A percentile compares a stretch with the other conserved stretches of the same genome.
Evolutionary conservation across 2,797 vertebrate species (phyloP).

Genomic region (Micromesistius poutassou): DNA sequence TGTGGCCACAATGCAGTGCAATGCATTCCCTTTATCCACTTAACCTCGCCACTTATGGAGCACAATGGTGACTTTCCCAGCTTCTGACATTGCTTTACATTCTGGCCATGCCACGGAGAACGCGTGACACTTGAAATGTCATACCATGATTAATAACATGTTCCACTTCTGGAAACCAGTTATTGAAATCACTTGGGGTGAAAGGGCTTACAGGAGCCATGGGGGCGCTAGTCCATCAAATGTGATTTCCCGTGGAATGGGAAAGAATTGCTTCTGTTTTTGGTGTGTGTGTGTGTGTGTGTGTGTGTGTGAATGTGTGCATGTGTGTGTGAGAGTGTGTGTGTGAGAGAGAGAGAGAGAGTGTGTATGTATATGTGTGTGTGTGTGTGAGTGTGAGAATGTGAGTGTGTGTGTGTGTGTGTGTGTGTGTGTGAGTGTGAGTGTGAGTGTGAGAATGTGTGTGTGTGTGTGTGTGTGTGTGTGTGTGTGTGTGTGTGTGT

Average conservation of each 20-base stretch:
- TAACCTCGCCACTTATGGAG: slow-evolving; percentile 32
- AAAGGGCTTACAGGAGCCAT: slow-evolving; percentile 38
- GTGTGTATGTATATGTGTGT: neutral
- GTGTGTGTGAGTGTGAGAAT: neutral
- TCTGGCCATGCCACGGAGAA: slow-evolving; percentile 3
- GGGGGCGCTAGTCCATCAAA: slow-evolving; percentile 54
- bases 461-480: too few species aligned
- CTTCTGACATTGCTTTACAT: slow-evolving; percentile 2
- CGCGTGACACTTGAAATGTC: slow-evolving; percentile 33
- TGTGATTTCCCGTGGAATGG: slow-evolving; percentile 38
- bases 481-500: too few species aligned
- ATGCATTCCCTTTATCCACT: slow-evolving; percentile 36
- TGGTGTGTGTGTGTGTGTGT: neutral
- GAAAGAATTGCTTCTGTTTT: slow-evolving; percentile 40
- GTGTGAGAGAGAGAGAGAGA: too few species aligned
- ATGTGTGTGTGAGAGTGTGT: too few species aligned
- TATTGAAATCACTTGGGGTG: slow-evolving; percentile 29
- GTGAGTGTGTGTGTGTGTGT: slow-evolving; percentile 8
- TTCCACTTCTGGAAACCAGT: slow-evolving; percentile 33
- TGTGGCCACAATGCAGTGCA: slow-evolving; percentile 26
- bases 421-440: neutral
- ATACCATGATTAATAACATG: slow-evolving; percentile 30
- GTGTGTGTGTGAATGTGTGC: too few species aligned
- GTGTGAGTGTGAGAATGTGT: too few species aligned
- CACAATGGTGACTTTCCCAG: slow-evolving; percentile 39